Percentiles rank a stretch among this genome's conserved stretches.
Evolutionary conservation across 1,140 invertebrate genomes (phyloP).

Genomic region (Hyposmocoma kahamanoa): DNA sequence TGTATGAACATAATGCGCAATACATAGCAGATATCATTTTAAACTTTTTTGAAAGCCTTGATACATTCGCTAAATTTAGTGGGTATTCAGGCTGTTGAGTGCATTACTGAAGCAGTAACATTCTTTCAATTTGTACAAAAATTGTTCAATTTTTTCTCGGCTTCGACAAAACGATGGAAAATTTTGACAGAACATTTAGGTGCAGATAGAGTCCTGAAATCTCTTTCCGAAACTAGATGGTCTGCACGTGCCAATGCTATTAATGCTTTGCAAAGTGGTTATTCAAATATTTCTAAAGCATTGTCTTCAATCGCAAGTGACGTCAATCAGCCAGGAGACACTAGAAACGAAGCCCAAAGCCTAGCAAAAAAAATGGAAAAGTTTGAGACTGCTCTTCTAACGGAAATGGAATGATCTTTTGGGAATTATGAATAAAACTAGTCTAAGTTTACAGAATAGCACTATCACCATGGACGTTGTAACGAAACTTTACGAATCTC

Average conservation of each 20-base stretch:
- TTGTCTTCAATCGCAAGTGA: not conserved
- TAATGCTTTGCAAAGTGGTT: constrained; percentile 9
- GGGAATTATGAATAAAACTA: constrained; percentile 17
- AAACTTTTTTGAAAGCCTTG: constrained; percentile 26
- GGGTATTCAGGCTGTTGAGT: constrained; percentile 9
- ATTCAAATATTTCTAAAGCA: constrained; percentile 4
- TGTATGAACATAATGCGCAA: constrained; percentile 20
- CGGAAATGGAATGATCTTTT: constrained; percentile 12
- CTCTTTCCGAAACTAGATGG: constrained; percentile 17
- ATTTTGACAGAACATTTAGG: constrained; percentile 19
- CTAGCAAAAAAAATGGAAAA: constrained; percentile 17
- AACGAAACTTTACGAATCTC: not conserved
- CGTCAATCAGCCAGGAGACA: constrained; percentile 22
- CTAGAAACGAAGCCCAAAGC: constrained; percentile 27
- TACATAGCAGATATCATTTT: constrained; percentile 27
- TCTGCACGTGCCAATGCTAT: constrained; percentile 13
- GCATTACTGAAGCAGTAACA: constrained; percentile 10
- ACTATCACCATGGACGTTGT: constrained; percentile 14
- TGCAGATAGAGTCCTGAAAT: constrained; percentile 14
- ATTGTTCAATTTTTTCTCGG: constrained; percentile 36
- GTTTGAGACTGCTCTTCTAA: constrained; percentile 10
- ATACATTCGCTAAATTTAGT: constrained; percentile 12
- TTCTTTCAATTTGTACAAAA: constrained; percentile 27
- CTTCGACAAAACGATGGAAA: constrained; percentile 27
- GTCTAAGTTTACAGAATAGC: constrained; percentile 12